phyloP scores from a whole-genome alignment of 2,113 vertebrate species.

The Osmerus eperlanus region DNA sequence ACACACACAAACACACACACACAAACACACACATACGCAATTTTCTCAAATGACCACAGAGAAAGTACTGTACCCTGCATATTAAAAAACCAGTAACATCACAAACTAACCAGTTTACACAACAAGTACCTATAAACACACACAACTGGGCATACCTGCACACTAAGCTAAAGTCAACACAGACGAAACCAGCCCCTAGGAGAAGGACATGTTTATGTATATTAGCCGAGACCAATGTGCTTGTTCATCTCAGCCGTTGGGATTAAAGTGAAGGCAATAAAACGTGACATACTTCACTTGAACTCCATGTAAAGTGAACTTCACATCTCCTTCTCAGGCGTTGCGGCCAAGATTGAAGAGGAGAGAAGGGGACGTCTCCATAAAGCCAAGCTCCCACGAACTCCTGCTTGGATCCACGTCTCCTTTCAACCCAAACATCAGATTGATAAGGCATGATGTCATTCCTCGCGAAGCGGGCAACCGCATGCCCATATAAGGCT shows the following conservation, averaged over 20 bases:
- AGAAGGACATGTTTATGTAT: background rate
- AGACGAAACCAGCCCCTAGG: background rate
- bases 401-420: slow-evolving; percentile 21
- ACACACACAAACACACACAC: slow-evolving; percentile 1
- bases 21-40: slow-evolving; percentile 12
- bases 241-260: background rate
- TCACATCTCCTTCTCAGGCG: too few species aligned
- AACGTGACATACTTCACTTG: slow-evolving; percentile 3
- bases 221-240: background rate
- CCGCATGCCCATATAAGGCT: background rate
- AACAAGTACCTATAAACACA: slow-evolving; percentile 2
- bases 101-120: slow-evolving; percentile 24
- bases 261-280: slow-evolving; percentile 1
- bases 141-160: background rate
- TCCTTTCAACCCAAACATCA: slow-evolving; percentile 25
- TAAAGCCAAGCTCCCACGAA: slow-evolving; percentile 19
- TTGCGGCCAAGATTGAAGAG: background rate
- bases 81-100: slow-evolving; percentile 17
- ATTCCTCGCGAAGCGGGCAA: slow-evolving; percentile 11
- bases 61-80: slow-evolving; percentile 1
- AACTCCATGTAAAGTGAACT: background rate
- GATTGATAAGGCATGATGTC: slow-evolving; percentile 34
- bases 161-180: background rate
- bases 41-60: background rate
- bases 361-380: background rate